Percentiles rank a stretch among this genome's conserved stretches.
Conservation (phyloP, 1,140 invertebrate genomes). For the Trichonephila clavata region DNA sequence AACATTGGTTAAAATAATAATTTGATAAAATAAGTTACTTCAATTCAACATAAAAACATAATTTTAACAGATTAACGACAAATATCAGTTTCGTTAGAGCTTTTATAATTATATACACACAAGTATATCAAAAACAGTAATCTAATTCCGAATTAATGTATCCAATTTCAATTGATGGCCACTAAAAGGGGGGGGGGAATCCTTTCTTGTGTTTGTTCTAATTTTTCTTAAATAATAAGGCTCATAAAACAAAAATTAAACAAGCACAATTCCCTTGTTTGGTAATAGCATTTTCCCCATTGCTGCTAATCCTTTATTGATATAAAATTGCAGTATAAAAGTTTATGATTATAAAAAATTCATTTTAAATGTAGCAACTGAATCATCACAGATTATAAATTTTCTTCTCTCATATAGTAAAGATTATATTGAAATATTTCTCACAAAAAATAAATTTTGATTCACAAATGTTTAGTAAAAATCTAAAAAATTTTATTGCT, state of each 20-base stretch:
- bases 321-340: conserved; percentile 58
- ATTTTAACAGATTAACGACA: too few relatives aligned
- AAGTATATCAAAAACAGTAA: too few relatives aligned
- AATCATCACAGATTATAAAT: conserved; percentile 34
- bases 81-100: too few relatives aligned
- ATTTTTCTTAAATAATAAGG: too few relatives aligned
- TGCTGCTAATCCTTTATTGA: conserved; percentile 16
- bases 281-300: conserved; percentile 13
- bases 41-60: too few relatives aligned
- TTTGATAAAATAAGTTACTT: too few relatives aligned
- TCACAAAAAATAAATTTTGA: conserved; percentile 45
- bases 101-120: too few relatives aligned
- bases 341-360: conserved; percentile 45
- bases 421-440: conserved; percentile 15
- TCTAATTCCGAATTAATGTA: too few relatives aligned
- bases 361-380: conserved; percentile 33
- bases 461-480: conserved; percentile 47
- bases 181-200: too few relatives aligned
- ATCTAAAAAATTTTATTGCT: conserved; percentile 55
- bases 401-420: conserved; percentile 52
- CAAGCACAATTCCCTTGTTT: conserved; percentile 24
- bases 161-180: too few relatives aligned
- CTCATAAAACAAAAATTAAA: not conserved
- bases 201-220: too few relatives aligned
- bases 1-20: too few relatives aligned